These are phyloP conservation scores for Drosophila kepulauana DNA, from an alignment of 1,140 invertebrate species.

Conservation along the genomic window DNA sequence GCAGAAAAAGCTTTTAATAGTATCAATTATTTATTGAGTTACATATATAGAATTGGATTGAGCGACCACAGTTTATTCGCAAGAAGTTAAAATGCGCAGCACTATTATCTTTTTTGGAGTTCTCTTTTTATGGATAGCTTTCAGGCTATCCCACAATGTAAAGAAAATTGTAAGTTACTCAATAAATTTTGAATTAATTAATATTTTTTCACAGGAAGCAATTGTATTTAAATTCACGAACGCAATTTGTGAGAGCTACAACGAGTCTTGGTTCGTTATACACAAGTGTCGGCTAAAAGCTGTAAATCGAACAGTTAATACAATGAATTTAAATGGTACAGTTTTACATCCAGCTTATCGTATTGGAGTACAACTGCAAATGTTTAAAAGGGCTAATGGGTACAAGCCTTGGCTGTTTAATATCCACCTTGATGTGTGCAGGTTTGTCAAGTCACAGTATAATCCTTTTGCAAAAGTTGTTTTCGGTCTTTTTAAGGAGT, in stretches of 20 bases:
- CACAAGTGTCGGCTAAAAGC: slow-evolving; percentile 30
- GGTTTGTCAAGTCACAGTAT: not conserved
- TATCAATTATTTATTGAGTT: too few relatives aligned
- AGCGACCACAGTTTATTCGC: not conserved
- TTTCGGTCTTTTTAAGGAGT: slow-evolving; percentile 31
- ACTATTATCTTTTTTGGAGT: not conserved
- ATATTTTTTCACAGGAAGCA: slow-evolving; percentile 10
- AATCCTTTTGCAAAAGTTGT: slow-evolving; percentile 15
- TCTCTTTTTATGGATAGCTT: not conserved
- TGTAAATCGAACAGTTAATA: slow-evolving; percentile 14
- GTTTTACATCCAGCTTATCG: slow-evolving; percentile 13
- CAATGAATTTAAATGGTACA: slow-evolving; percentile 19
- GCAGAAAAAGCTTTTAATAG: not conserved
- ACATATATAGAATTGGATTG: not conserved
- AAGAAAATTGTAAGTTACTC: too few relatives aligned
- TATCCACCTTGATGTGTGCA: slow-evolving; percentile 14
- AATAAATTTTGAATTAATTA: not conserved
- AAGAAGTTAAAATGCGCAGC: not conserved
- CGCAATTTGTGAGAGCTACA: slow-evolving; percentile 21
- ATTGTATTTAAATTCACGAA: slow-evolving; percentile 37
- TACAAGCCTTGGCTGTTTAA: slow-evolving; percentile 42
- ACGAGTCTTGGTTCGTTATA: slow-evolving; percentile 36
- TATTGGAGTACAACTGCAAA: not conserved
- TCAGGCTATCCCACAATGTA: not conserved
- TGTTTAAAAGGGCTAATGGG: slow-evolving; percentile 35